Evolutionary conservation across 2,888 invertebrate genomes (phyloP).

Genomic region (Cephus rjabovi): DNA sequence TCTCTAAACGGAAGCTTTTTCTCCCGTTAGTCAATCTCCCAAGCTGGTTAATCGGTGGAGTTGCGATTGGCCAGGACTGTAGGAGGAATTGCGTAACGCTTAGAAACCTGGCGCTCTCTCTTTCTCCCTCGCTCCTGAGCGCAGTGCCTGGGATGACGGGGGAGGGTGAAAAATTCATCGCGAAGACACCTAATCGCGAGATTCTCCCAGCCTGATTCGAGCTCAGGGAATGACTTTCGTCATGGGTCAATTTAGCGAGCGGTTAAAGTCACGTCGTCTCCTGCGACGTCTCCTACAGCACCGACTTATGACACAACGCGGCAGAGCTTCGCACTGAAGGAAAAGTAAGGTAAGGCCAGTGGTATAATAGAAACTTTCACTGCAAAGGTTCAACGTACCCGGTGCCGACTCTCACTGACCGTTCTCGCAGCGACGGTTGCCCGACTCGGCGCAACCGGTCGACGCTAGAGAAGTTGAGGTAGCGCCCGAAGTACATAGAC

Average conservation of each 20-base stretch:
- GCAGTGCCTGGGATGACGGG: neutral
- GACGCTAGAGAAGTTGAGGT: constrained; percentile 2
- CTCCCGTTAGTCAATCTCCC: neutral
- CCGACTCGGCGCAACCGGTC: neutral
- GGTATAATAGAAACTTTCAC: constrained; percentile 68
- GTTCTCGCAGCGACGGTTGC: constrained; percentile 39
- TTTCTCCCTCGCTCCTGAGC: neutral
- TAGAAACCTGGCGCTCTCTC: neutral
- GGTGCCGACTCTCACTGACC: constrained; percentile 55
- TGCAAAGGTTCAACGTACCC: constrained; percentile 65
- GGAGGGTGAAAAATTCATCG: neutral
- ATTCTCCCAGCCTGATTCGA: neutral
- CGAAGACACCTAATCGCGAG: neutral
- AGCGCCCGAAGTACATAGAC: neutral
- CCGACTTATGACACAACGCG: constrained; percentile 59
- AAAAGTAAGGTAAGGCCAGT: constrained; percentile 67
- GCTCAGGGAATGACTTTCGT: neutral
- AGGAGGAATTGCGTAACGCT: neutral
- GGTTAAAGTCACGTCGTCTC: neutral
- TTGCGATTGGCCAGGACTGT: neutral
- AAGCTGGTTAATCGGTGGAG: neutral
- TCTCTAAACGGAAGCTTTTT: neutral
- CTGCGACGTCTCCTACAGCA: constrained; percentile 3
- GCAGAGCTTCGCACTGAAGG: constrained; percentile 54
- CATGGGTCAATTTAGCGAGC: neutral